Evolutionary conservation across 2,888 invertebrate genomes (phyloP).

Genomic region (Diaphora mendica): DNA sequence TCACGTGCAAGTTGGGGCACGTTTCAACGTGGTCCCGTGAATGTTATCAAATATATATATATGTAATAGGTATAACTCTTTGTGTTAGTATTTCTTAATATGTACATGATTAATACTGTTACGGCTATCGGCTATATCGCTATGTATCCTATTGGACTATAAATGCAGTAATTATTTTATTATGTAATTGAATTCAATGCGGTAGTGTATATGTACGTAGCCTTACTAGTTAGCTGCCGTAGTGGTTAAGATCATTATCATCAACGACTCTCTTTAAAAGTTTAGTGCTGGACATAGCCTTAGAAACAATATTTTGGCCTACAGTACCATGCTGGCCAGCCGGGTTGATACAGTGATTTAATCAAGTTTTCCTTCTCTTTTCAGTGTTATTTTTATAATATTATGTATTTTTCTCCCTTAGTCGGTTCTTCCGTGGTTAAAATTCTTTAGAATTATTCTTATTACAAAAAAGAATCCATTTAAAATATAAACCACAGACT

Average conservation of each 20-base stretch:
- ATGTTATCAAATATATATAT: conserved; percentile 34
- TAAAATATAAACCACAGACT: not conserved
- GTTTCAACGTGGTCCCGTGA: conserved; percentile 37
- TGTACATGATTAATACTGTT: conserved; percentile 20
- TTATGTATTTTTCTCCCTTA: too few relatives aligned
- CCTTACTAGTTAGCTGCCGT: not conserved
- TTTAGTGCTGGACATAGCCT: too few relatives aligned
- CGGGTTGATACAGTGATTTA: too few relatives aligned
- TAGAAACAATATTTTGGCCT: too few relatives aligned
- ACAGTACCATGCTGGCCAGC: too few relatives aligned
- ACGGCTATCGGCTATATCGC: conserved; percentile 12
- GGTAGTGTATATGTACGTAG: not conserved
- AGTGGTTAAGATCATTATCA: not conserved
- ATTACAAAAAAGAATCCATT: not conserved
- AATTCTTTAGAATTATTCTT: not conserved
- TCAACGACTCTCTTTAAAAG: too few relatives aligned
- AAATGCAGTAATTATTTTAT: conserved; percentile 4
- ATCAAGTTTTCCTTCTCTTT: too few relatives aligned
- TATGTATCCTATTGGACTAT: conserved; percentile 8
- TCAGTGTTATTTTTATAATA: too few relatives aligned
- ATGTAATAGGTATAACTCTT: not conserved
- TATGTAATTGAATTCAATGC: conserved; percentile 20
- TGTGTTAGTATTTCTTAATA: conserved; percentile 43
- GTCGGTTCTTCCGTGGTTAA: too few relatives aligned
- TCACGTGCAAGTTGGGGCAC: conserved; percentile 39